A percentile compares a stretch with the other conserved stretches of the same genome.
phyloP scores from a whole-genome alignment of 2,113 vertebrate species.

The chimpanzee (Pan troglodytes) region NHGRI_mPanTro3-v2.1_pri NC_072403.2:176635001-176635500 shows the following conservation, averaged over 20 bases:
- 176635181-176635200: not conserved
- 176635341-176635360: not conserved
- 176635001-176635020: not conserved
- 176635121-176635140: not conserved
- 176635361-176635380: rapidly evolving
- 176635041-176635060: not conserved
- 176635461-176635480: not conserved
- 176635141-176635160: not conserved
- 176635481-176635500: no score
- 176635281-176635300: not conserved
- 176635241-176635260: not conserved
- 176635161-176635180: not conserved
- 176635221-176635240: not conserved
- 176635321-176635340: not conserved
- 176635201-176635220: not conserved
- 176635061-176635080: not conserved
- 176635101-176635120: not conserved
- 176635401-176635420: no score
- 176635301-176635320: not conserved
- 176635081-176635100: not conserved
- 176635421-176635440: not conserved
- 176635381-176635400: not conserved
- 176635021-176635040: not conserved
- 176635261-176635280: no score
- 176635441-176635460: not conserved